phyloP scores from a whole-genome alignment of 2,888 invertebrate genomes.

The Tenthredo distinguenda region DNA sequence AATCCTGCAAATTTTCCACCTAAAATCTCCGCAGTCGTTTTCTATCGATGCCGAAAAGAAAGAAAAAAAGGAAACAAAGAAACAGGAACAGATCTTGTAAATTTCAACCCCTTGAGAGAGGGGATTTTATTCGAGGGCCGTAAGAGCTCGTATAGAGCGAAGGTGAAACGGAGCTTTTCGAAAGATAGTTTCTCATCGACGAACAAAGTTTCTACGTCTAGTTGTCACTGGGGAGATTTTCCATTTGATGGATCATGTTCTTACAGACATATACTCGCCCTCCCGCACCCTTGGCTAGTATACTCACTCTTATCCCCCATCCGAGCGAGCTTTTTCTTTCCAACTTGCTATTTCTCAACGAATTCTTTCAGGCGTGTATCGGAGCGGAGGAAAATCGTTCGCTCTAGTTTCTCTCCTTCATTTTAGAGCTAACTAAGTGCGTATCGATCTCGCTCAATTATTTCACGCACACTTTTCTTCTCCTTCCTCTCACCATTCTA shows the following conservation, averaged over 20 bases:
- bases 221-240: constrained; percentile 16
- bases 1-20: no score
- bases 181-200: constrained; percentile 1
- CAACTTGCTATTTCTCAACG: not conserved
- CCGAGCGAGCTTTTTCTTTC: not conserved
- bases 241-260: constrained; percentile 32
- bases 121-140: not conserved
- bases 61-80: no score
- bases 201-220: not conserved
- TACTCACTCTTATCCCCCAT: not conserved
- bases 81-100: not conserved
- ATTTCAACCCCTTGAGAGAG: not conserved
- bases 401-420: not conserved
- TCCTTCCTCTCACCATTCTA: not conserved
- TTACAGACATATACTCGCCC: not conserved
- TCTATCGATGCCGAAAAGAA: no score
- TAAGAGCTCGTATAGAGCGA: not conserved
- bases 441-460: not conserved
- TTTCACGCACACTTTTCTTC: not conserved
- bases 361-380: not conserved
- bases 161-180: not conserved
- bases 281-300: not conserved
- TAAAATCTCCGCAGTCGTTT: no score
- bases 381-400: not conserved
- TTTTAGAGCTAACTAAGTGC: no score